Base-by-base conservation (phyloP, 2,888 invertebrate species). In the Aphodius sticticus region DNA sequence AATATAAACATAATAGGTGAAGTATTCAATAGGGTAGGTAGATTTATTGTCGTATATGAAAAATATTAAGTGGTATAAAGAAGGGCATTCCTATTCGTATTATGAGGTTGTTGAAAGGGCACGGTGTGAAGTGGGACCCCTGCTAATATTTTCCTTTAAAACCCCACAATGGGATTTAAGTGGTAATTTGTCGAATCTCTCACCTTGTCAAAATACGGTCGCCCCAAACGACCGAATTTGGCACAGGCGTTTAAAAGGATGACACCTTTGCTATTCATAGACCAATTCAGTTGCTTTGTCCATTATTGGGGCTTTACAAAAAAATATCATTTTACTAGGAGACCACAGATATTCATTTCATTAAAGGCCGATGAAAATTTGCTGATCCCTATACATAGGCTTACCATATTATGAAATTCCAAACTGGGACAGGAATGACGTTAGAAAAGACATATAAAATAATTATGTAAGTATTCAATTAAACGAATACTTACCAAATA, bases 121-220 rank as follows among this genome's bases (percentile, higher is more conserved):
- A 26, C 71, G 71, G 74, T 37, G 37, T 15, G 37, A 74, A 36
- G 74, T 37, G 74, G 74, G 35, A 36, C 74, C 76, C 76, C 78
- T 76, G 69, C 74, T 70, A 69, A 78, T 80, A 80, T 80, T 80
- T 80, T 80, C 72, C 78, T 80, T 78, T 53, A 77, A 77, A 76
- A 70, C 9, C 38, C n/a, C 36, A 84, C 82, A 84, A 84, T 83
- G 81, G 82, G 79, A 81, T 82, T 84, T 85, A 85, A 85, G 84
- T 85, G 84, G 85, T 84, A 85, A 85, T 85, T 85, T 85, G 83
- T 83, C 84, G 84, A 81, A 82, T 79, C 83, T 85, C 84, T 81
- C 84, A 82, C 84, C 83, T 84, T 85, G 84, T 85, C 85, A 85
- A 84, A 85, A 85, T 83, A 85, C 78, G 80, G 82, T 81, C 78